Evolutionary conservation across 2,888 invertebrate genomes (phyloP).

Genomic region (Thymelicus lineola): DNA sequence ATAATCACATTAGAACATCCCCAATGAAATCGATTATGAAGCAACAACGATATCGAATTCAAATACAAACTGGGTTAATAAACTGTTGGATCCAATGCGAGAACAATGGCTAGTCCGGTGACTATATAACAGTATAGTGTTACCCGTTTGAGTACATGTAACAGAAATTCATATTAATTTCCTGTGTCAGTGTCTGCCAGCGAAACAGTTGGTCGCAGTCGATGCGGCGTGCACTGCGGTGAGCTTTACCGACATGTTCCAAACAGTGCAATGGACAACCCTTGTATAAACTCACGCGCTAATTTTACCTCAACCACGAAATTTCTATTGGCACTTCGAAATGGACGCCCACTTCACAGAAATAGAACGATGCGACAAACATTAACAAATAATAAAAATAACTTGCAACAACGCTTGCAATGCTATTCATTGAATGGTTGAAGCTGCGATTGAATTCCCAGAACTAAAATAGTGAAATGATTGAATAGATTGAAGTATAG

Average conservation of each 20-base stretch:
- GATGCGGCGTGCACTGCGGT: slow-evolving; percentile 75
- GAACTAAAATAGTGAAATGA: too few species aligned
- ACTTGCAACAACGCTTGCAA: not conserved
- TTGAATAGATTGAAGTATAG: not conserved
- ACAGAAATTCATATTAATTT: slow-evolving; percentile 83
- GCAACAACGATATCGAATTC: slow-evolving; percentile 58
- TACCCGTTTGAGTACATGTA: slow-evolving; percentile 69
- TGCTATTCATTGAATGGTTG: slow-evolving; percentile 10
- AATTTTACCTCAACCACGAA: slow-evolving; percentile 69
- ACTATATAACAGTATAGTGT: slow-evolving; percentile 62
- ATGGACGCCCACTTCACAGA: slow-evolving; percentile 44
- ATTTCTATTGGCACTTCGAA: slow-evolving; percentile 64
- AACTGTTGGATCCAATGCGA: slow-evolving; percentile 49
- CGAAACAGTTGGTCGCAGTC: slow-evolving; percentile 72
- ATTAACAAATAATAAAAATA: slow-evolving; percentile 27
- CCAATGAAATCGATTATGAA: slow-evolving; percentile 43
- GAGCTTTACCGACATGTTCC: slow-evolving; percentile 68
- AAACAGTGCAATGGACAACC: slow-evolving; percentile 74
- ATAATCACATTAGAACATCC: too few species aligned
- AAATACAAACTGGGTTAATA: slow-evolving; percentile 64
- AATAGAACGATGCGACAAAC: slow-evolving; percentile 31
- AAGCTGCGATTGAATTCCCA: too few species aligned
- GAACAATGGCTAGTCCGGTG: slow-evolving; percentile 64
- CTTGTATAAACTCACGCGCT: slow-evolving; percentile 71
- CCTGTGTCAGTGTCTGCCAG: slow-evolving; percentile 67